phyloP scores from a whole-genome alignment of 2,113 vertebrate species.

The Thalassoma bifasciatum region DNA sequence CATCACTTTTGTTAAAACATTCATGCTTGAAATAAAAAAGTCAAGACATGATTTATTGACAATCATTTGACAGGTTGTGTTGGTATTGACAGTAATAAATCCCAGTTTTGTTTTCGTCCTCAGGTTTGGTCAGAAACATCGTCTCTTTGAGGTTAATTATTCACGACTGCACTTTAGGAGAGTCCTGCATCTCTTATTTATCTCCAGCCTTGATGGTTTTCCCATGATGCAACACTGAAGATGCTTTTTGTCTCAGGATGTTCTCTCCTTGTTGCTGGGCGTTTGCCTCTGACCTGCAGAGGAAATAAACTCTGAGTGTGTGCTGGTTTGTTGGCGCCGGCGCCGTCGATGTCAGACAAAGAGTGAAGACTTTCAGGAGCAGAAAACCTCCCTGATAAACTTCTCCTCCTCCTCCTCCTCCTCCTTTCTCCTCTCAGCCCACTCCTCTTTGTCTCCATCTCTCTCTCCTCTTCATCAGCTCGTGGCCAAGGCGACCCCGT shows the following conservation, averaged over 20 bases:
- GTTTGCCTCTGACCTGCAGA: neutral
- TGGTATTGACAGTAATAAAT: too few species aligned
- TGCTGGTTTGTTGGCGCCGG: neutral
- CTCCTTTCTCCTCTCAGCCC: neutral
- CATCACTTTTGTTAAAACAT: too few species aligned
- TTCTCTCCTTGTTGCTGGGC: constrained; percentile 2
- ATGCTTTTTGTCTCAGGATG: neutral
- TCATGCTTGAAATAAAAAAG: too few species aligned
- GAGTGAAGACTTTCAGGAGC: too few species aligned
- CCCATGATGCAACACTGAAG: neutral
- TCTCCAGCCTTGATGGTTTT: neutral
- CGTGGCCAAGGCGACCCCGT: constrained; percentile 71
- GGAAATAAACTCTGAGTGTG: neutral
- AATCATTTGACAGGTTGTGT: too few species aligned
- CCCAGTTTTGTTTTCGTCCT: too few species aligned
- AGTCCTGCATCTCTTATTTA: neutral
- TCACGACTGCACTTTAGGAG: too few species aligned
- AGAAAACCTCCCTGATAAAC: too few species aligned
- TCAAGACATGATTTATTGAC: too few species aligned
- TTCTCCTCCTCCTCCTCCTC: neutral
- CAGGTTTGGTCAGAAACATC: too few species aligned
- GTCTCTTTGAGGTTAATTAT: too few species aligned
- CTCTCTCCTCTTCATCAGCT: constrained; percentile 62
- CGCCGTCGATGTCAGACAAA: too few species aligned
- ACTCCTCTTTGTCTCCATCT: constrained; percentile 40